Base-by-base conservation (phyloP, 2,113 vertebrate species). In the Podilymbus podiceps region DNA sequence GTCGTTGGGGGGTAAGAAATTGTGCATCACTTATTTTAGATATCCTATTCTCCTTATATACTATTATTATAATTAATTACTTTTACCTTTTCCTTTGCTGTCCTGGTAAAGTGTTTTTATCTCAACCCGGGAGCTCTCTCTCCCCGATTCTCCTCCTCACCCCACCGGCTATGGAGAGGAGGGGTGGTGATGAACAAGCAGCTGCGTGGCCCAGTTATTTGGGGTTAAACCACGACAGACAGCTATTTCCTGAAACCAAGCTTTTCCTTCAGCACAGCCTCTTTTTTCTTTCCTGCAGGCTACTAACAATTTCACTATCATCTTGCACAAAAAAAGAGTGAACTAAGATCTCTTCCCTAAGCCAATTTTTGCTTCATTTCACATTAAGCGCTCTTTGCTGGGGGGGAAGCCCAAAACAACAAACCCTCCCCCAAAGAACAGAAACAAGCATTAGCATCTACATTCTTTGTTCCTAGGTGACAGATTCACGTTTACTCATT, bases 341-440 rank as follows among this genome's bases (percentile, higher is more conserved):
- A 81, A 38, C 11, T 6, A 78, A 59, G 30, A 50, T 20, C 42
- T 25, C 25, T 40, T 63, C 40, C 19, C 18, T 21, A 55, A 23
- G 8, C 24, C 31, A 76, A 13, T 50, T 72, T 33, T 38, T n/a
- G 16, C 73, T 55, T 68, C 30, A 68, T 22, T 81, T 60, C 53
- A 66, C 12, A 60, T 31, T n/a, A 53, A 64, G 9, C 17, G 11
- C 4, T 33, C 24, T 18, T 55, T 19, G 49, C 3, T 5, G 30
- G 2, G 11, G 19, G 25, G 31, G 30, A 80, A 27, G 2, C 20
- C 47, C 19, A 17, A 33, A 84, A 7, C 33, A 71, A 31, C 13
- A 7, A 60, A 14, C 28, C 5, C 2, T 0, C 5, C 20, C 15
- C 17, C 4, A 1, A 16, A 47, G 60, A 44, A 1, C 59, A 73